Evolutionary conservation across 2,113 vertebrate species (phyloP).

Genomic region (Xyrauchen texanus): DNA sequence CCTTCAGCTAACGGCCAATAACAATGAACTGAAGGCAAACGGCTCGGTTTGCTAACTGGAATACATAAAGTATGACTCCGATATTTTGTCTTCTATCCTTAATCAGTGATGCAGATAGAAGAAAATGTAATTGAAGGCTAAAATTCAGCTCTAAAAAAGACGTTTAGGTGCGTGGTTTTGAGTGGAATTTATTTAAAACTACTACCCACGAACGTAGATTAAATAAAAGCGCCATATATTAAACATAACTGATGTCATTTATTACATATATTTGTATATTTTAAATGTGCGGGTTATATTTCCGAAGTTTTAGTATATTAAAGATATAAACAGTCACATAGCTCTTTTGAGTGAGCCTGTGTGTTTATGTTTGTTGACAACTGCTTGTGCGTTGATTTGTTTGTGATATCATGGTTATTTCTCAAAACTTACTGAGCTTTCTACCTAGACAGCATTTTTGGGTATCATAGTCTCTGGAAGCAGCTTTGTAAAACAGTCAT

Average conservation of each 20-base stretch:
- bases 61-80: background rate
- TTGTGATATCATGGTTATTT: background rate
- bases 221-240: background rate
- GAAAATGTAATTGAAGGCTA: no score
- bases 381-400: background rate
- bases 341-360: no score
- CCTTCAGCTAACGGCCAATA: conserved; percentile 47
- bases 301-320: no score
- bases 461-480: background rate
- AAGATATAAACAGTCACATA: no score
- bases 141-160: no score
- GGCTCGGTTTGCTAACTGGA: background rate
- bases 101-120: background rate
- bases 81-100: background rate
- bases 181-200: background rate
- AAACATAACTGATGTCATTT: background rate
- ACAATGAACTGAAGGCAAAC: conserved; percentile 44
- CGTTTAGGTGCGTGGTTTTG: background rate
- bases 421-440: background rate
- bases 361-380: no score
- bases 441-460: background rate
- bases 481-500: background rate
- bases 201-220: background rate
- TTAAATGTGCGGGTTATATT: no score
- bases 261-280: no score